Evolutionary conservation across 2,888 invertebrate genomes (phyloP), one percentile per base, ranked within the genome.

Genomic region (Endomychus coccineus): DNA sequence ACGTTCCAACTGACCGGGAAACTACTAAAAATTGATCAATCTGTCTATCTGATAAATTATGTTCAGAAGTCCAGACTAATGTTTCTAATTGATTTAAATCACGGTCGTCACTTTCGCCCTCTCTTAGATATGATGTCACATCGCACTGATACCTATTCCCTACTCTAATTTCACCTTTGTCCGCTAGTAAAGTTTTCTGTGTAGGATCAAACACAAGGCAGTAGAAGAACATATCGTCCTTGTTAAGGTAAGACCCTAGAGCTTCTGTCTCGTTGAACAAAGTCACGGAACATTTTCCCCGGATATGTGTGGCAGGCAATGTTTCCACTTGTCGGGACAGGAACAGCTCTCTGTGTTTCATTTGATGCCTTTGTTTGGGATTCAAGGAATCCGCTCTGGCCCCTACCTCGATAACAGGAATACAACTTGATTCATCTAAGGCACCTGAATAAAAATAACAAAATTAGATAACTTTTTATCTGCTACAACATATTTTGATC

Each of bases 171-270:
- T 90, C 91, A 64, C 92, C 96, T 75, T 96, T 95, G 73, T 99
- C 98, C 58, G 97, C 97, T 66, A 97, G 76, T 64, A 99, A 76
- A 56, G 97, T 98, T 74, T 95, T 95, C 74, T 96, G 95, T 70
- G 89, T 85, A 54, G 97, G 97, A 76, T 99, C 98, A 72, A 96
- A 99, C 58, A 98, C 97, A 70, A 99, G 77, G 68, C 97, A 96
- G 74, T 98, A 98, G 75, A 96, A 99, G 78, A 98, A 99, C 67
- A 91, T 85, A 72, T 99, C 97, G 81, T 94, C 76, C 43, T 91
- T 94, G 74, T 89, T 87, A 66, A 97, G 78, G 77, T 98, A 99
- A 68, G 91, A 91, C 64, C 83, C 77, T 60, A 95, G 77, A 52
- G 92, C 89, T 74, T 99, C 98, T 39, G 96, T 95, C 76, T 98